These are phyloP conservation scores for Notothenia coriiceps DNA, from an alignment of 2,113 vertebrate species.

Conservation along the genomic window DNA sequence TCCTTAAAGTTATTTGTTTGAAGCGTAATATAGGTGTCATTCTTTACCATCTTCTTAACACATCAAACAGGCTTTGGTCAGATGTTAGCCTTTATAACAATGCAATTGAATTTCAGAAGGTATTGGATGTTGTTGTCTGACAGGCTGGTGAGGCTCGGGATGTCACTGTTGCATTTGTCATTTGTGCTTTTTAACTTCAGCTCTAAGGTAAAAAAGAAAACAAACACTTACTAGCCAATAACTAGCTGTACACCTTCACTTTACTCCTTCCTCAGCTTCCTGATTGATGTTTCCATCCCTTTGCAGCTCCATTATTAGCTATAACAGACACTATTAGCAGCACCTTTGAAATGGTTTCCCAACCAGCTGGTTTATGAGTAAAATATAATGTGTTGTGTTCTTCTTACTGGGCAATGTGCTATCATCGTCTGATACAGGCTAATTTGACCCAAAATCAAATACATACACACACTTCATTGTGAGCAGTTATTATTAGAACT, in stretches of 20 bases:
- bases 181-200: background rate
- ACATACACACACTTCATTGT: background rate
- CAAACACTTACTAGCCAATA: background rate
- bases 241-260: background rate
- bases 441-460: background rate
- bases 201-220: background rate
- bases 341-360: conserved; percentile 16
- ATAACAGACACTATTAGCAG: background rate
- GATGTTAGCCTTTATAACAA: background rate
- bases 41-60: background rate
- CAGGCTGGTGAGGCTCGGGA: too few species aligned
- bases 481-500: background rate
- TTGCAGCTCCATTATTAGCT: conserved; percentile 20
- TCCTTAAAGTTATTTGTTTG: background rate
- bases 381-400: conserved; percentile 14
- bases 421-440: background rate
- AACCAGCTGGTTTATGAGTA: conserved; percentile 9
- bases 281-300: conserved; percentile 15
- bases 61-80: background rate
- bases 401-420: background rate
- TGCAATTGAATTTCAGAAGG: too few species aligned
- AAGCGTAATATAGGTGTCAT: background rate
- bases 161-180: background rate
- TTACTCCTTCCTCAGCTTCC: background rate
- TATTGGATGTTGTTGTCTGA: too few species aligned